Conservation (phyloP, 2,113 vertebrate genomes). For the Glaucidium brasilianum region DNA sequence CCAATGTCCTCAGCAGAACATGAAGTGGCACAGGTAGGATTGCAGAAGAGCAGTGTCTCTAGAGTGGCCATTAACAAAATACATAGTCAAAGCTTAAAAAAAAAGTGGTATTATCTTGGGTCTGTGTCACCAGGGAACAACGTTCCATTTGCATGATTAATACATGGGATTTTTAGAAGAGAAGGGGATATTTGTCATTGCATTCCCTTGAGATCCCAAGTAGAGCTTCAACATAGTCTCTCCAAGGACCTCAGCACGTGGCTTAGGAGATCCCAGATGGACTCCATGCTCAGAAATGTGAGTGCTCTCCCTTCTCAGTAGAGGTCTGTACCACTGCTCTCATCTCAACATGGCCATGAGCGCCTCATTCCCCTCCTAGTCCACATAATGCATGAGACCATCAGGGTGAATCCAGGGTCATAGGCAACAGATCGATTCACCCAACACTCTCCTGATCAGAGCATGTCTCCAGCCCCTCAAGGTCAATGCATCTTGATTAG, state of each 20-base stretch:
- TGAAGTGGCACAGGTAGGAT: not conserved
- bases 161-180: not conserved
- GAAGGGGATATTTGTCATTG: not conserved
- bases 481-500: not conserved
- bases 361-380: not conserved
- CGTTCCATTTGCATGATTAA: not conserved
- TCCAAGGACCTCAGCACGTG: not conserved
- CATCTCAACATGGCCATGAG: fast-evolving
- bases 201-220: not conserved
- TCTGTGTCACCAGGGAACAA: not conserved
- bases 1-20: not conserved
- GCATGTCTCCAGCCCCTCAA: not conserved
- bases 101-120: not conserved
- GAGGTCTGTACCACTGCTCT: fast-evolving
- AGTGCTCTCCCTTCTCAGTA: not conserved
- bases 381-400: not conserved
- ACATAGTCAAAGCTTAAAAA: not conserved
- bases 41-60: not conserved
- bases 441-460: not conserved
- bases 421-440: not conserved
- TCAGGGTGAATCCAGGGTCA: not conserved
- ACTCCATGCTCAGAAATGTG: not conserved
- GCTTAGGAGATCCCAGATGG: not conserved
- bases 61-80: not conserved
- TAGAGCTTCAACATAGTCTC: not conserved